Base-by-base conservation (phyloP, 2,888 invertebrate genomes). In the Furcula furcula region DNA sequence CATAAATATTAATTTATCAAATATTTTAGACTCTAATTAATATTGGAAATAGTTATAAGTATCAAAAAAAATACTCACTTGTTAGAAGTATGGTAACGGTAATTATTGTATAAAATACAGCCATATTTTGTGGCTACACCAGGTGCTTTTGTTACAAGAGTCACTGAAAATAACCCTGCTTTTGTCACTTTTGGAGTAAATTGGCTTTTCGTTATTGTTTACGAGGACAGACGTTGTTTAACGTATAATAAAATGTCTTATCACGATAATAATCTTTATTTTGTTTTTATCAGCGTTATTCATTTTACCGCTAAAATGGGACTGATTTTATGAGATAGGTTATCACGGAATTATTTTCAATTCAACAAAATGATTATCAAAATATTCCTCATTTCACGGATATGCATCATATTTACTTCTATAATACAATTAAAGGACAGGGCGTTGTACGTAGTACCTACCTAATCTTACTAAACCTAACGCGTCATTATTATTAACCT, bases 251-350 rank as follows among this genome's bases (percentile, higher is more conserved):
- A 46, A 55, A 27, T 60, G 60, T 45, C 60, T 40, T 50, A 61
- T 55, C 46, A 40, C 28, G 46, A 45, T 42, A 53, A 54, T 51
- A 43, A 49, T 51, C 41, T 36, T 41, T 48, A 55, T 51, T 35
- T 47, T 48, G 35, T 39, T 38, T 30, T 32, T 49, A 55, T 57
- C 43, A 34, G 20, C 23, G 52, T 47, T 48, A 55, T 54, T 65
- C 59, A 62, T 64, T n/a, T n/a, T 66, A 54, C 50, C 49, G 46
- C 49, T 49, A 45, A 57, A 63, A 40, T 55, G 5, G 54, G 46
- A 55, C 52, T 57, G 76, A 74, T 78, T 74, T 75, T 57, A 38
- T 43, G 34, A 30, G 66, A 71, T 66, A 56, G 48, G 63, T 16
- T 37, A 37, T 34, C 29, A n/a, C 12, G 1, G 11, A 11, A 10